Evolutionary conservation across 2,888 invertebrate species (phyloP), one percentile per base, ranked within the genome.

Genomic region (Pardosa pseudoannulata): DNA sequence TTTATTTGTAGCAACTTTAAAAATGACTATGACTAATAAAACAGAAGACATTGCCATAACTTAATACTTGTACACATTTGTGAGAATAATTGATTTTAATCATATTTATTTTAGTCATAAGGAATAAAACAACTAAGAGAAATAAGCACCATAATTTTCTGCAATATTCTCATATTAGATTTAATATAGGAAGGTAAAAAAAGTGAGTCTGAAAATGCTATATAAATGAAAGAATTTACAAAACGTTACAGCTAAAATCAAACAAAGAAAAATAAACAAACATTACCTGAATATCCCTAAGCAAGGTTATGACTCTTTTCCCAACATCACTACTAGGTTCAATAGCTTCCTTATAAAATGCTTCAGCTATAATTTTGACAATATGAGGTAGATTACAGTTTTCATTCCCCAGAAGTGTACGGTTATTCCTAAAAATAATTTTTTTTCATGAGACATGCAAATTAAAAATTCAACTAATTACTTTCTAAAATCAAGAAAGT

Each of bases 371-470:
- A 90, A 97, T 95, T 89, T 94, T 94, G 89, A 99, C 94, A 89
- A 99, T 94, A 89, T 94, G 94, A 87, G 97, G 97, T 90, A 99
- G 94, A 92, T 98, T 98, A 90, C 94, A 94, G 90, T 97, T 96
- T 91, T 97, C 95, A 83, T 94, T 94, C 79, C 97, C 97, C 90
- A 97, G 93, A 88, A 98, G 94, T 82, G 95, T 93, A 27, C 96
- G 95, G 93, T 98, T 96, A 91, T 98, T 97, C 68, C 81, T 88
- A 41, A 19, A 46, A 76, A 41, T 65, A 65, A 36, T 36, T 36
- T 36, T 7, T 36, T n/a, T n/a, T n/a, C n/a, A n/a, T n/a, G n/a
- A n/a, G n/a, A n/a, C n/a, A n/a, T n/a, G n/a, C n/a, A n/a, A n/a
- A n/a, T n/a, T n/a, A n/a, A n/a, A n/a, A n/a, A n/a, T n/a, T n/a